Base-by-base conservation (phyloP, 2,888 invertebrate species). In the Physocephala rufipes region DNA sequence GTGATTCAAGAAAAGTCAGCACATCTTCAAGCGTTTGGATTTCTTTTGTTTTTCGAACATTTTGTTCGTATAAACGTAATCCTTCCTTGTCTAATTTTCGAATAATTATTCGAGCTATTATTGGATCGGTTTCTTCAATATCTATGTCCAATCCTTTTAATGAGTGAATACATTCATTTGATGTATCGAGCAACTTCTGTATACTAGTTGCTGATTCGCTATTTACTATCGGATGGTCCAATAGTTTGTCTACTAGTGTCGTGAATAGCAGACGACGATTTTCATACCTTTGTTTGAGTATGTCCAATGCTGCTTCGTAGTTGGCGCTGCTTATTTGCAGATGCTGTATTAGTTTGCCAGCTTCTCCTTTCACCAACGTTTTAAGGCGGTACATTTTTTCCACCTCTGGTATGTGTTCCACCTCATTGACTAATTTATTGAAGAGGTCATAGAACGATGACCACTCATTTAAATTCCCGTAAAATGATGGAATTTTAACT, bases 391-490 rank as follows among this genome's bases (percentile, higher is more conserved):
- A 53, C 53, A 53, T 53, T 61, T 61, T 61, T 61, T 61, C 61
- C 30, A 61, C 61, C n/a, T 61, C n/a, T 9, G 61, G 36, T 36
- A 36, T 36, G 16, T 61, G 61, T 19, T 36, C 16, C 16, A 61
- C 61, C 36, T 61, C 61, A 61, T 61, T 30, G 4, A 61, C n/a
- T 3, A 61, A n/a, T 61, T 61, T 36, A 1, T 61, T 30, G 16
- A 61, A 61, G 13, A 61, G 61, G 15, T 61, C 61, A n/a, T 61
- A 61, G 19, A 61, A 61, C 0, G 61, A 61, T 61, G 61, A 61
- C 36, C 61, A 55, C 21, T 55, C 53, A 15, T 61, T 30, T 1
- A 61, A 12, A 7, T 61, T 36, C n/a, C 61, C 61, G 21, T 61
- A 61, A 61, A 61, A 61, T n/a, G 61, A 19, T 16, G 61, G 61